Percentiles rank a stretch among this genome's conserved stretches.
Conservation (phyloP, 2,888 invertebrate species). For the Pterobdella sp. region DNA sequence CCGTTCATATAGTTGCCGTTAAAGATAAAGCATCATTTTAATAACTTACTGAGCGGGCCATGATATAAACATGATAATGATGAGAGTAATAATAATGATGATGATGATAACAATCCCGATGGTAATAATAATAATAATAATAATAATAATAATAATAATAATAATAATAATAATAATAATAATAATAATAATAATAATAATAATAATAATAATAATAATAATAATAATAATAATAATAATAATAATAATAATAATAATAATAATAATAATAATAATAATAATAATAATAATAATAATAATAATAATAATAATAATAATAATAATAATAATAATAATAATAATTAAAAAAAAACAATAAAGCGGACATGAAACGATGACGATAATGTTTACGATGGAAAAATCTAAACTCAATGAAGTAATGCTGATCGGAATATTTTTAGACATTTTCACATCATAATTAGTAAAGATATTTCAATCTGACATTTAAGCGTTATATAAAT, state of each 20-base stretch:
- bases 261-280: constrained; percentile 1
- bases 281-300: constrained; percentile 1
- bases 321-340: constrained; percentile 1
- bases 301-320: constrained; percentile 1
- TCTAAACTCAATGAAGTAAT: no score
- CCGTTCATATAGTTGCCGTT: no score
- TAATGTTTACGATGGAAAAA: no score
- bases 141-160: constrained; percentile 1
- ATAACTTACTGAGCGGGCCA: background rate
- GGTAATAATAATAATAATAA: background rate
- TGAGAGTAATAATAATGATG: background rate
- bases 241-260: constrained; percentile 1
- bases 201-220: constrained; percentile 1
- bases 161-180: constrained; percentile 1
- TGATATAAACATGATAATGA: background rate
- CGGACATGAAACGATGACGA: no score
- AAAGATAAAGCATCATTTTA: no score
- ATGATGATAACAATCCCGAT: background rate
- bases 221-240: background rate
- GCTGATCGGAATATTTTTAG: no score
- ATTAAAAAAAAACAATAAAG: background rate
- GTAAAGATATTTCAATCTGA: no score
- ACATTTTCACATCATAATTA: no score
- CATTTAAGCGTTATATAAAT: no score
- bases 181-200: constrained; percentile 1